phyloP scores from a whole-genome alignment of 1,140 invertebrate genomes.

The Fopius arisanus region DNA sequence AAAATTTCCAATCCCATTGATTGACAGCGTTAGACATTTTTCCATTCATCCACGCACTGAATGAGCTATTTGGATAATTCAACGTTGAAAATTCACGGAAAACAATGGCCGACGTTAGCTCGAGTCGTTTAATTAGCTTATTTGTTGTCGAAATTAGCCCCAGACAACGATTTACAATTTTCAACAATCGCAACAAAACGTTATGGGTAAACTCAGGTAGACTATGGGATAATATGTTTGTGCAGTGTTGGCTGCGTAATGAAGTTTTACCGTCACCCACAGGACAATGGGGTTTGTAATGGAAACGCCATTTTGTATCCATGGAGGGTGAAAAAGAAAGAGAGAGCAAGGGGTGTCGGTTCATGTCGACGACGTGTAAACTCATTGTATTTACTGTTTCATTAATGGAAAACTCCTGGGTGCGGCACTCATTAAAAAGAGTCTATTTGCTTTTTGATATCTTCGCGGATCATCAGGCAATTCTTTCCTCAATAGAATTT shows the following conservation, averaged over 20 bases:
- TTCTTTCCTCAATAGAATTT: too few species aligned
- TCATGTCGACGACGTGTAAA: not conserved
- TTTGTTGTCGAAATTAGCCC: not conserved
- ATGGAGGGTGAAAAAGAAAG: not conserved
- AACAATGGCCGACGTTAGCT: not conserved
- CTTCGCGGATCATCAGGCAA: too few species aligned
- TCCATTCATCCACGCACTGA: too few species aligned
- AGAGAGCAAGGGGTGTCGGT: not conserved
- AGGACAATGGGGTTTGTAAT: constrained; percentile 12
- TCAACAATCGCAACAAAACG: constrained; percentile 6
- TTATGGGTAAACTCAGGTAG: constrained; percentile 4
- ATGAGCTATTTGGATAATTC: too few species aligned
- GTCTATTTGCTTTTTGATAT: too few species aligned
- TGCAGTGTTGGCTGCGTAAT: constrained; percentile 4
- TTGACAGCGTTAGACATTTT: too few species aligned
- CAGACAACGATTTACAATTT: constrained; percentile 4
- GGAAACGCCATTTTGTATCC: not conserved
- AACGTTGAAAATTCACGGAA: too few species aligned
- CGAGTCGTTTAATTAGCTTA: not conserved
- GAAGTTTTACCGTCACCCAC: constrained; percentile 19
- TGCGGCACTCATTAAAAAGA: not conserved
- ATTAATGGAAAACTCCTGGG: not conserved
- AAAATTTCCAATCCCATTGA: too few species aligned
- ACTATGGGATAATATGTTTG: constrained; percentile 8
- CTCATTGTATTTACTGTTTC: constrained; percentile 9